Conservation (phyloP, 2,888 invertebrate genomes). For the Pterobdella sp. region DNA sequence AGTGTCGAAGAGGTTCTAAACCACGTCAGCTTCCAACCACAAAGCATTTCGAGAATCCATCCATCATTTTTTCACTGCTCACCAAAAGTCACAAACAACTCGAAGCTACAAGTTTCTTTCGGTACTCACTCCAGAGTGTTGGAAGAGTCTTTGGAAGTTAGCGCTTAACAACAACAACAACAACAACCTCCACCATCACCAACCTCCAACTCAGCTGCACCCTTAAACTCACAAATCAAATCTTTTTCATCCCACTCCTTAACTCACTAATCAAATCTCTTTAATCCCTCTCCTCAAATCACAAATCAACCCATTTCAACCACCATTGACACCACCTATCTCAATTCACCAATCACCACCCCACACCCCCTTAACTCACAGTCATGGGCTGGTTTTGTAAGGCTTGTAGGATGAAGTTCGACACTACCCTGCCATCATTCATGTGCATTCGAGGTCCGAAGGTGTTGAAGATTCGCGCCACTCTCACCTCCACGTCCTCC, state of each 20-base stretch:
- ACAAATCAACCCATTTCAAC: background rate
- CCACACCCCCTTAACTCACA: conserved; percentile 55
- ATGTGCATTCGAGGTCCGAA: conserved; percentile 98
- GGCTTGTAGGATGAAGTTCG: conserved; percentile 95
- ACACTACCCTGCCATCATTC: conserved; percentile 94
- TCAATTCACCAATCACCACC: background rate
- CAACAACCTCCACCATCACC: too few relatives aligned
- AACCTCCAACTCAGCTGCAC: too few relatives aligned
- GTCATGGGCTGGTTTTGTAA: conserved; percentile 88
- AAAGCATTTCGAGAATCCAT: too few relatives aligned
- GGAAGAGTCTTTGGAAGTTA: too few relatives aligned
- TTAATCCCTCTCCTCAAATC: background rate
- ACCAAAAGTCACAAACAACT: too few relatives aligned
- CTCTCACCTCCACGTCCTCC: conserved; percentile 85
- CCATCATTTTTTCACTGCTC: too few relatives aligned
- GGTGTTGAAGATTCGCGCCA: conserved; percentile 96
- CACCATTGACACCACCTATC: background rate
- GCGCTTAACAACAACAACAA: too few relatives aligned
- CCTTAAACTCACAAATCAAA: background rate
- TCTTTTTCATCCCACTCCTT: background rate
- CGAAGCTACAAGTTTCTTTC: too few relatives aligned
- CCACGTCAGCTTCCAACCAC: too few relatives aligned
- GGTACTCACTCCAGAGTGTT: too few relatives aligned
- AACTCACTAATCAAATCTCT: background rate
- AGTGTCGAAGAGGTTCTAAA: too few relatives aligned